Base-by-base conservation (phyloP, 2,888 invertebrate genomes). In the Notocelia uddmanniana region DNA sequence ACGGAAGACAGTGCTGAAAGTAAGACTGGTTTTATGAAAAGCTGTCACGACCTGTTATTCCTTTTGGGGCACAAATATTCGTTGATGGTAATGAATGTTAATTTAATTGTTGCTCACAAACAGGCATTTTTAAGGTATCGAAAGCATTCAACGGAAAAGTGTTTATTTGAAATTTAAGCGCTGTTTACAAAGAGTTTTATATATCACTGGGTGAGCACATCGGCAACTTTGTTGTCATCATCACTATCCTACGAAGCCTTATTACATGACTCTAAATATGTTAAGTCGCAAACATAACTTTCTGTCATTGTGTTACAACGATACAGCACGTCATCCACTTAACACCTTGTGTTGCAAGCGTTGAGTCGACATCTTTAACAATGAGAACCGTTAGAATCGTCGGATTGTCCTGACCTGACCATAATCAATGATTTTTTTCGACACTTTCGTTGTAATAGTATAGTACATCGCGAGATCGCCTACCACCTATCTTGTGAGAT, bases 341-440 rank as follows among this genome's bases (percentile, higher is more conserved):
- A 82, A 79, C 83, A 79, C 79, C 74, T 80, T 60, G 73, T 84
- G 81, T 80, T 81, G 84, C 81, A 85, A 86, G 77, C 69, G 69
- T 71, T 59, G 68, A 76, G 81, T 82, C 15, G 83, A 84, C 83
- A 86, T 81, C 81, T 85, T 79, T 78, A 74, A 79, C 81, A 82
- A 79, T 79, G 76, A 74, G 73, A 73, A 59, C 62, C 74, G 76
- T 80, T 80, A 77, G 73, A 73, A 59, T 60, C 74, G 76, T 80
- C 80, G 77, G 45, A 60, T 60, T 9, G 60, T 60, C 60, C 60
- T 26, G 37, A 8, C 23, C 41, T n/a, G n/a, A n/a, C n/a, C n/a
- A n/a, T n/a, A n/a, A n/a, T n/a, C n/a, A 19, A 19, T n/a, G 58
- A 41, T 70, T 52, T 31, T 52, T 55, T 58, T 66, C 37, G 31